phyloP scores from a whole-genome alignment of 1,140 invertebrate species.

The Lycorma delicatula region DNA sequence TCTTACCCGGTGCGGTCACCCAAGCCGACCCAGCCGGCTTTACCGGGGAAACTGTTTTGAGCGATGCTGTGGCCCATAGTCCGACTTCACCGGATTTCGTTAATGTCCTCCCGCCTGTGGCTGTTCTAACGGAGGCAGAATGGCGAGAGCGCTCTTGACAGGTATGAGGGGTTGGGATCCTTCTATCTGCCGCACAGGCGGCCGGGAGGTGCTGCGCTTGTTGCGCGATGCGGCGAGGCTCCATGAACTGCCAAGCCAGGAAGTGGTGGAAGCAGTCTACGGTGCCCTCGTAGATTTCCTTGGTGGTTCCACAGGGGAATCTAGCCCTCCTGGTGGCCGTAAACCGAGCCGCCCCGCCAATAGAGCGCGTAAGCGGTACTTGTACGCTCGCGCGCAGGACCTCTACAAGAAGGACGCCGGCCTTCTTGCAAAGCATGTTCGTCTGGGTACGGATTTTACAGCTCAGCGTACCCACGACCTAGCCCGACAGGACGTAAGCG shows the following conservation, averaged over 20 bases:
- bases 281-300: not conserved
- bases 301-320: not conserved
- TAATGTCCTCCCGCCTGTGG: not conserved
- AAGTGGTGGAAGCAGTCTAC: not conserved
- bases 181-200: not conserved
- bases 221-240: not conserved
- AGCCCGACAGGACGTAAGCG: not conserved
- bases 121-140: not conserved
- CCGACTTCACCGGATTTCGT: not conserved
- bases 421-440: not conserved
- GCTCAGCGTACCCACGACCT: not conserved
- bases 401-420: slow-evolving; percentile 1
- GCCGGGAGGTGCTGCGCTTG: not conserved
- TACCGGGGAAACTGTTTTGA: too few species aligned
- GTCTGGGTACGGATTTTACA: not conserved
- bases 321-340: too few species aligned
- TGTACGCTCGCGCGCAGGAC: not conserved
- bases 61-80: too few species aligned
- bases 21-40: not conserved
- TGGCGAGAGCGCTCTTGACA: not conserved
- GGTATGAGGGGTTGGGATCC: not conserved
- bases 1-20: not conserved
- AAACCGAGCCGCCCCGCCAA: too few species aligned
- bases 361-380: not conserved
- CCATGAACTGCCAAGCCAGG: not conserved